Conservation (phyloP, 2,113 vertebrate genomes). For the Dasypus novemcinctus region DNA sequence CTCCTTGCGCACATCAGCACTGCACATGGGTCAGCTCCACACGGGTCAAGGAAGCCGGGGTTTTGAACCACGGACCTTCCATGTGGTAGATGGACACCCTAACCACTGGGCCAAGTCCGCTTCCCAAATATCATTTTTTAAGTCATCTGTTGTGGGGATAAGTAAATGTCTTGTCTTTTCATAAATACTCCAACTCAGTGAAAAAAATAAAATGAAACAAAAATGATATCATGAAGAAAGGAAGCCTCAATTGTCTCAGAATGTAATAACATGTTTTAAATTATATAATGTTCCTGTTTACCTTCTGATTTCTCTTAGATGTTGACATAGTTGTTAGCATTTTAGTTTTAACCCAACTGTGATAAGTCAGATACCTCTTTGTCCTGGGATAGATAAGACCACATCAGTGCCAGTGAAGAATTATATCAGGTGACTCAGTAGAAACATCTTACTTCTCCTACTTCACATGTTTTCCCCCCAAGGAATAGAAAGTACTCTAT, state of each 20-base stretch:
- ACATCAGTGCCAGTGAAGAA: background rate
- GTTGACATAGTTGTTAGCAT: background rate
- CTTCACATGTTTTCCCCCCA: background rate
- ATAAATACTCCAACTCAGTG: background rate
- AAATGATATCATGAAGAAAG: background rate
- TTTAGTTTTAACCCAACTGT: constrained; percentile 14
- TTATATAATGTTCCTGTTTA: background rate
- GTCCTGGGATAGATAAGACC: background rate
- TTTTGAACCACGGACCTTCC: too few relatives aligned
- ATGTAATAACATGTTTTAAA: background rate
- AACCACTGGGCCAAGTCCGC: too few relatives aligned
- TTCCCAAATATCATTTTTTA: too few relatives aligned
- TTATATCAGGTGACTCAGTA: background rate
- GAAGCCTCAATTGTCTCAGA: background rate
- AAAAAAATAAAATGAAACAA: background rate
- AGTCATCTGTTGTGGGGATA: background rate
- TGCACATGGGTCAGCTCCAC: too few relatives aligned
- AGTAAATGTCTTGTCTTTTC: background rate
- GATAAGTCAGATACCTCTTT: background rate
- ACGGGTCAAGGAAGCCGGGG: too few relatives aligned
- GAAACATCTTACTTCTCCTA: background rate
- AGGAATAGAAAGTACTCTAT: background rate
- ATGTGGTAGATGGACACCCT: too few relatives aligned
- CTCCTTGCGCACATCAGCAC: too few relatives aligned
- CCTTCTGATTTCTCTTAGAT: constrained; percentile 3